These are phyloP conservation scores for Rutilus rutilus DNA, from an alignment of 2,113 vertebrate genomes.

Conservation along the genomic window DNA sequence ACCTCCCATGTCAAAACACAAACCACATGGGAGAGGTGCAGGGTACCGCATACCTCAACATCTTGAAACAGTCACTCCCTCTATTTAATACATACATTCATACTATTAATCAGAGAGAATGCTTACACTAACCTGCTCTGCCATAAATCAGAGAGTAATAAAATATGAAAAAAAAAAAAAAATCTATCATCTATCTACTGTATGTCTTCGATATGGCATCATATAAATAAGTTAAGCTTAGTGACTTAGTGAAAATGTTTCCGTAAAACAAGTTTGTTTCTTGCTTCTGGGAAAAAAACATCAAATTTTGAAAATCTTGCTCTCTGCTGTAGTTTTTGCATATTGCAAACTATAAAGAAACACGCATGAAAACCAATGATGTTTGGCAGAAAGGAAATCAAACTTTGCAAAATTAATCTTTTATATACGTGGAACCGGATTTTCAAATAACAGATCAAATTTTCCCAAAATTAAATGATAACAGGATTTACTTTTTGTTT, in stretches of 20 bases:
- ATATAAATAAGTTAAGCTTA: background rate
- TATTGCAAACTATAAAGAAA: background rate
- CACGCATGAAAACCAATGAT: background rate
- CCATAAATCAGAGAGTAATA: background rate
- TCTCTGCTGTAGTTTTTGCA: background rate
- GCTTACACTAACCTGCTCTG: background rate
- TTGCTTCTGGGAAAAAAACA: background rate
- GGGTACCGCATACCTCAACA: constrained; percentile 68
- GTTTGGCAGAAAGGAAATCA: background rate
- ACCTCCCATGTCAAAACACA: constrained; percentile 77
- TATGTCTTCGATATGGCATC: background rate
- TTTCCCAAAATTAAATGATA: background rate
- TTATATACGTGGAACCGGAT: background rate
- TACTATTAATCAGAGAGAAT: background rate
- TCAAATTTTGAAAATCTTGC: background rate
- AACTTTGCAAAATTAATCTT: background rate
- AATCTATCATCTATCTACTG: background rate
- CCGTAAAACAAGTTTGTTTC: background rate
- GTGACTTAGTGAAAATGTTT: background rate
- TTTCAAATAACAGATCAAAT: background rate
- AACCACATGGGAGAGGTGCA: constrained; percentile 76
- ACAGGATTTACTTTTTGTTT: background rate
- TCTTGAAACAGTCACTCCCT: background rate
- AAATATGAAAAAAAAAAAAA: background rate
- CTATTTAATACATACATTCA: background rate